Evolutionary conservation across 64 coral and sea anemone genomes (phyloP).

Genomic region (Actinia tenebrosa): DNA sequence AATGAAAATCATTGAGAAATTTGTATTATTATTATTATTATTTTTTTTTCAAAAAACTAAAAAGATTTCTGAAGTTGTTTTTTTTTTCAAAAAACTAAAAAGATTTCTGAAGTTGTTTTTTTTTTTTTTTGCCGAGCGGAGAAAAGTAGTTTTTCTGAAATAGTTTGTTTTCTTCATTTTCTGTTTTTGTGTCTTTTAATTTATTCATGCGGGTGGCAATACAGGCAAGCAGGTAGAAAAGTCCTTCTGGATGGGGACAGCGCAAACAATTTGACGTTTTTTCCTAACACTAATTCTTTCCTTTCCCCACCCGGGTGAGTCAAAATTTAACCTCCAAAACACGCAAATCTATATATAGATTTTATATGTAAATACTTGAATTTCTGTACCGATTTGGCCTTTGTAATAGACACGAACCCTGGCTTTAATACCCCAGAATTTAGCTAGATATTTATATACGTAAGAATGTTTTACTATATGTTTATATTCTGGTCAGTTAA

Average conservation of each 20-base stretch:
- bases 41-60: no score
- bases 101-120: background rate
- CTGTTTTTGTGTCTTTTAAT: background rate
- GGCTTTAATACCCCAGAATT: background rate
- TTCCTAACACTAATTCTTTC: background rate
- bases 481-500: no score
- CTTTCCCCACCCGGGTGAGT: background rate
- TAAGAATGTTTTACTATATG: background rate
- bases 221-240: background rate
- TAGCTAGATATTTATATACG: background rate
- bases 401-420: background rate
- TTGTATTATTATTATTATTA: no score
- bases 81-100: background rate
- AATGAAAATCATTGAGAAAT: no score
- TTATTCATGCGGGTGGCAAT: background rate
- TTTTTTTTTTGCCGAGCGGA: background rate
- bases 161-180: background rate
- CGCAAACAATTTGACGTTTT: background rate
- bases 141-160: background rate
- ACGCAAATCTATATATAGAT: constrained; percentile 13
- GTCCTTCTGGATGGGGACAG: background rate
- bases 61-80: background rate
- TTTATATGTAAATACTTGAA: constrained; percentile 1
- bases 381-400: background rate
- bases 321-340: background rate